Conservation (phyloP, 53 echinoderm and acorn worm genomes). For the Crossaster papposus region DNA sequence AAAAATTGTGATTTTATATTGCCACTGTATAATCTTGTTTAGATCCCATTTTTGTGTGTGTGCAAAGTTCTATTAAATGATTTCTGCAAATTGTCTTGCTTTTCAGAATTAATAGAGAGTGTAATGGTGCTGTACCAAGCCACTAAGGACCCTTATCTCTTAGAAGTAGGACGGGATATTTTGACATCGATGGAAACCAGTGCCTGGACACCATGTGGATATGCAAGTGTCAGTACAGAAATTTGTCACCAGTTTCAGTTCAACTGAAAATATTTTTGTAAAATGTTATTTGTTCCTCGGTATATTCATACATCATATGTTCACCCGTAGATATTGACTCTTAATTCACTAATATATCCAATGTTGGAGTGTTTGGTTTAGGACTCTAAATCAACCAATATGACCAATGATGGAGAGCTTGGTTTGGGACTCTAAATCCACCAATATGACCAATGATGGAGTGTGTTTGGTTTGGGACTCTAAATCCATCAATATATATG, state of each 20-base stretch:
- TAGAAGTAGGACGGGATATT: constrained; percentile 89
- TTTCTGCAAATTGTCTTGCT: background rate
- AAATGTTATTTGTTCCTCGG: no score
- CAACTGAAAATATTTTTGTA: no score
- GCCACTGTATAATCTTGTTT: no score
- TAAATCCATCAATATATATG: no score
- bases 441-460: background rate
- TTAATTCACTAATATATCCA: no score
- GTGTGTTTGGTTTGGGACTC: background rate
- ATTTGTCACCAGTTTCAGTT: background rate
- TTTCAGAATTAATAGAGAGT: constrained; percentile 88
- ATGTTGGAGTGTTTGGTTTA: no score
- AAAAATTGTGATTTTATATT: no score
- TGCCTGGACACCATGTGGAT: constrained; percentile 92
- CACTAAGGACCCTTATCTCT: constrained; percentile 82
- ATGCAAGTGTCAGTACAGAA: constrained; percentile 80
- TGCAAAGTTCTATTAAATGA: background rate
- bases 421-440: background rate
- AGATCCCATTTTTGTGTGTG: no score
- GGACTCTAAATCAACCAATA: no score
- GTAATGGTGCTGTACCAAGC: constrained; percentile 95
- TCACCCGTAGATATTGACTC: background rate
- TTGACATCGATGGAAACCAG: constrained; percentile 86
- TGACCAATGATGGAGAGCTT: background rate
- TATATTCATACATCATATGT: no score